Evolutionary conservation across 2,888 invertebrate genomes (phyloP), one percentile per base, ranked within the genome.

Genomic region (Lissonota sp.): DNA sequence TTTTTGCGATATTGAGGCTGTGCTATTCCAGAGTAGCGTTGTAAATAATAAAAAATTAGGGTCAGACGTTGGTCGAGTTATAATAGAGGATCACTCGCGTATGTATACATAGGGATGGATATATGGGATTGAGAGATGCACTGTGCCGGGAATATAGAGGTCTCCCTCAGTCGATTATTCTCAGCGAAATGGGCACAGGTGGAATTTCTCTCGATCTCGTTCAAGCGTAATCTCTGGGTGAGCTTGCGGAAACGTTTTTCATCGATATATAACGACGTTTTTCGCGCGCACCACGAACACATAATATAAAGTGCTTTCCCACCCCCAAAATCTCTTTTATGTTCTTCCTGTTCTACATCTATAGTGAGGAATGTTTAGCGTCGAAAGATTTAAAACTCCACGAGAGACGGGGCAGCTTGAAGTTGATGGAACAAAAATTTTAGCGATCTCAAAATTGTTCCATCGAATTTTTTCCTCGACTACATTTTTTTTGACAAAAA

Each of bases 191-290:
- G 67, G 67, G 42, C 67, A 73, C 78, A 62, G 16, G 78, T 79
- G 67, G 46, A 63, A 79, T 79, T 60, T 74, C 51, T 58, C 74
- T 58, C n/a, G 37, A 51, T 64, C 26, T 26, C 70, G 70, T 46
- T 69, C 51, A 57, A 79, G 37, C 69, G 73, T 69, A 14, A 74
- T 57, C 63, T 70, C 49, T 7, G 63, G 62, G 63, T 42, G 73
- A 64, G 63, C 69, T 63, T 72, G 72, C 49, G 62, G 49, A 79
- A 79, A 63, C 63, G 14, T 57, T 74, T 46, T 74, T 73, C 49
- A 57, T 39, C 16, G 57, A 69, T 37, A 6, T 51, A n/a, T 60
- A 37, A 37, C 49, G 14, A 39, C 51, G 8, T 64, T 39, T 51
- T 10, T 37, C 40, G 46, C n/a, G 26, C 8, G 51, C 37, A 37